phyloP scores from a whole-genome alignment of 2,888 invertebrate genomes.

The Nephrotoma appendiculata region DNA sequence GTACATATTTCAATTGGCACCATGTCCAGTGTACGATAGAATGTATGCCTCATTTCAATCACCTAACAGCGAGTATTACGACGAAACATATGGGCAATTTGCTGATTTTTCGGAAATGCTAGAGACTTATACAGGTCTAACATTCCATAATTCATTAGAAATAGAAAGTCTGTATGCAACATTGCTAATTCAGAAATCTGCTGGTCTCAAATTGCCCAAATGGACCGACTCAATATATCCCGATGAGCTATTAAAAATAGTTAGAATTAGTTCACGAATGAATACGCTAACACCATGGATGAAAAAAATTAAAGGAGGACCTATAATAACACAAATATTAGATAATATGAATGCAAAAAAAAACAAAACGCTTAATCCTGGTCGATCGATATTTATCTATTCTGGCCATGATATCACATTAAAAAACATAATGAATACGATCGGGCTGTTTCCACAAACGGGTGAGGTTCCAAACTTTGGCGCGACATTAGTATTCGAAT shows the following conservation, averaged over 20 bases:
- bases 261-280: not conserved
- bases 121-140: not conserved
- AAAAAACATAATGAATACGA: slow-evolving; percentile 56
- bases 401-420: slow-evolving; percentile 73
- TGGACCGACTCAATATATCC: not conserved
- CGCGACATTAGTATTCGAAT: slow-evolving; percentile 56
- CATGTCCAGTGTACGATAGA: slow-evolving; percentile 39
- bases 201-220: not conserved
- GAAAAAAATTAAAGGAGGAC: slow-evolving; percentile 20
- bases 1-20: slow-evolving; percentile 31
- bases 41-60: slow-evolving; percentile 18
- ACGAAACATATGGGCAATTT: not conserved
- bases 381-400: slow-evolving; percentile 48
- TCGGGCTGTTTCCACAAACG: slow-evolving; percentile 44
- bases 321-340: slow-evolving; percentile 49
- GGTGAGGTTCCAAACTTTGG: slow-evolving; percentile 60
- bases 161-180: not conserved
- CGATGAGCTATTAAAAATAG: not conserved
- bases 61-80: not conserved
- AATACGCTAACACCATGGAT: not conserved
- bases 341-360: slow-evolving; percentile 42
- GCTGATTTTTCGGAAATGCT: not conserved
- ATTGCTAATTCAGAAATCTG: not conserved
- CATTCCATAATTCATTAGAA: not conserved
- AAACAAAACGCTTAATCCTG: slow-evolving; percentile 28